Conservation (phyloP, 2,797 vertebrate genomes). For the Dipus sagitta region DNA sequence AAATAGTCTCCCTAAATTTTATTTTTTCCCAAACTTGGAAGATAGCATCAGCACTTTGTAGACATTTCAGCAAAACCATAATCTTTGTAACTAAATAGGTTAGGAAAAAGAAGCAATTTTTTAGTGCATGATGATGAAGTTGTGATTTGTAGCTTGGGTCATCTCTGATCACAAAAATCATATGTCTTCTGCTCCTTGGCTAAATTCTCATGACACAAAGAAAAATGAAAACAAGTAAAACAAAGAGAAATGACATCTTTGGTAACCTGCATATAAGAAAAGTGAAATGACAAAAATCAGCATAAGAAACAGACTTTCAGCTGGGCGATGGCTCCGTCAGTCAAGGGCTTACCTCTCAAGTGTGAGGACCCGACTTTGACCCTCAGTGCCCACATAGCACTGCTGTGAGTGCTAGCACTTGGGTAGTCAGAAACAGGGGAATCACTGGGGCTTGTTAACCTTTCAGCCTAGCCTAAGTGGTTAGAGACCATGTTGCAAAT, state of each 20-base stretch:
- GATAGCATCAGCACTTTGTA: neutral
- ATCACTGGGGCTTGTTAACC: too few species aligned
- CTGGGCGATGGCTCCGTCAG: too few species aligned
- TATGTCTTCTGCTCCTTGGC: neutral
- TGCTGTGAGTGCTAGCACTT: too few species aligned
- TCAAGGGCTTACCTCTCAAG: too few species aligned
- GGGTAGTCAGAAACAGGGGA: too few species aligned
- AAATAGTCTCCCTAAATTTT: conserved; percentile 37
- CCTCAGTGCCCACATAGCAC: too few species aligned
- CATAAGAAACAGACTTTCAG: too few species aligned
- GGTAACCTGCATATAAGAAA: conserved; percentile 22
- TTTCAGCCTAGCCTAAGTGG: too few species aligned
- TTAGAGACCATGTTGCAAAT: too few species aligned
- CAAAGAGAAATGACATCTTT: conserved; percentile 32
- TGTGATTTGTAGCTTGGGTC: conserved; percentile 8
- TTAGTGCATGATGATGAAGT: conserved; percentile 27
- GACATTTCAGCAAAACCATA: neutral
- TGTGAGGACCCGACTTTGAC: too few species aligned
- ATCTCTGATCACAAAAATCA: conserved; percentile 36
- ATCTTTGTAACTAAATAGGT: neutral
- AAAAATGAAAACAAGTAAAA: conserved; percentile 29
- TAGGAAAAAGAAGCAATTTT: neutral
- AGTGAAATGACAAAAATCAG: neutral
- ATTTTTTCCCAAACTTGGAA: neutral
- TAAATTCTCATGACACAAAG: conserved; percentile 43